These are phyloP conservation scores for Psylliodes chrysocephalus DNA, from an alignment of 2,888 invertebrate species.

Conservation along the genomic window DNA sequence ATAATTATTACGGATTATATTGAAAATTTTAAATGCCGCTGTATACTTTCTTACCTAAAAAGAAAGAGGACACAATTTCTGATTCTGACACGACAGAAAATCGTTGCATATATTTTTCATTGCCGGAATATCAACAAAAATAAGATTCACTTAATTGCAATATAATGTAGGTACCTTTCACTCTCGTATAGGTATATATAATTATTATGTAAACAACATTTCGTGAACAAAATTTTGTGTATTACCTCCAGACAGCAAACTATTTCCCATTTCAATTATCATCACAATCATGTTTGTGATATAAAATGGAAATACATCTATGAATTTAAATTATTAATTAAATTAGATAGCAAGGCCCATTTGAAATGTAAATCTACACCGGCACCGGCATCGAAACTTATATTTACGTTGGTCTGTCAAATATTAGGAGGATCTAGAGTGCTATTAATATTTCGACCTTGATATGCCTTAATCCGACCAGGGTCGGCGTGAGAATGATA, in stretches of 20 bases:
- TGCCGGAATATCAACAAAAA: too few relatives aligned
- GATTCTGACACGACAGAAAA: too few relatives aligned
- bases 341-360: slow-evolving; percentile 3
- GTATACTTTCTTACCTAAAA: too few relatives aligned
- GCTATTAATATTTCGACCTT: slow-evolving; percentile 25
- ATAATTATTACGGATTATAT: too few relatives aligned
- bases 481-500: background rate
- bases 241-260: background rate
- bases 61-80: too few relatives aligned
- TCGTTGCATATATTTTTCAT: too few relatives aligned
- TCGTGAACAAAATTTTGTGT: too few relatives aligned
- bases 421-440: slow-evolving; percentile 21
- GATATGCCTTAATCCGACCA: background rate
- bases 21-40: too few relatives aligned
- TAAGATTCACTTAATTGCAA: too few relatives aligned
- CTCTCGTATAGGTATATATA: too few relatives aligned
- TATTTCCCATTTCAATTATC: background rate
- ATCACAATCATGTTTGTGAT: background rate
- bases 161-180: too few relatives aligned
- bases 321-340: slow-evolving; percentile 23
- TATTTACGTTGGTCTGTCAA: slow-evolving; percentile 13
- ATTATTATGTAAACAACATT: too few relatives aligned
- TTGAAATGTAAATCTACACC: slow-evolving; percentile 17
- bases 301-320: background rate
- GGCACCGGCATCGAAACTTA: slow-evolving; percentile 13